Conservation (phyloP, 2,888 invertebrate genomes). For the Germaria angustata region DNA sequence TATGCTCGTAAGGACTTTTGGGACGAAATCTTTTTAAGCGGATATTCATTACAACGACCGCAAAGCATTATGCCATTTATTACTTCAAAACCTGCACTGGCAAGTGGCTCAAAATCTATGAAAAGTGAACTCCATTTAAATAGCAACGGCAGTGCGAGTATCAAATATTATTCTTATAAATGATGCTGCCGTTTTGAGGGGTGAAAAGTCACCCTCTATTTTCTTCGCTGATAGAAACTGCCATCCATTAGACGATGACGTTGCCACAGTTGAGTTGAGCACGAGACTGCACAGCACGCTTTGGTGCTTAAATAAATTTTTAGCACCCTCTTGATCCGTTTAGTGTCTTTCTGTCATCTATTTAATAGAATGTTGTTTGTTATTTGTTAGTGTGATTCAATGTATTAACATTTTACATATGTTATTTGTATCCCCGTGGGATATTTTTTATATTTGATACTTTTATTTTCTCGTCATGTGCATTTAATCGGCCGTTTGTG, state of each 20-base stretch:
- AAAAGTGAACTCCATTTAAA: constrained; percentile 23
- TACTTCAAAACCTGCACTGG: constrained; percentile 21
- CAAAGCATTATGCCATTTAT: constrained; percentile 68
- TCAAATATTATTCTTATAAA: constrained; percentile 12
- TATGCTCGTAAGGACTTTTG: neutral
- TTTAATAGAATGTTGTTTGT: constrained; percentile 56
- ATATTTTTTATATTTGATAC: constrained; percentile 67
- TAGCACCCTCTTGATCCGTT: constrained; percentile 74
- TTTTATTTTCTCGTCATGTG: neutral
- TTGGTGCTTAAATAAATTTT: constrained; percentile 77
- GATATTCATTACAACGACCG: constrained; percentile 78
- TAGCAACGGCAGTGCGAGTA: constrained; percentile 9
- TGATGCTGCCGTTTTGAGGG: constrained; percentile 25
- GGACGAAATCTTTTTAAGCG: constrained; percentile 70
- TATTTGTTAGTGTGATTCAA: constrained; percentile 72
- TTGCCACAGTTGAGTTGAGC: constrained; percentile 37
- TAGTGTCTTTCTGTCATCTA: constrained; percentile 61
- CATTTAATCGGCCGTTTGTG: neutral
- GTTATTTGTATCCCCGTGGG: constrained; percentile 81
- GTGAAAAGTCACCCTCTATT: constrained; percentile 56
- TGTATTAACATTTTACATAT: constrained; percentile 79
- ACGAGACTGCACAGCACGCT: constrained; percentile 73
- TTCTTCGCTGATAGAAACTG: neutral
- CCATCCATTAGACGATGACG: constrained; percentile 39
- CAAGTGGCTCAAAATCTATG: constrained; percentile 31